Base-by-base conservation (phyloP, 2,888 invertebrate species). In the Rhaphigaster nebulosa region DNA sequence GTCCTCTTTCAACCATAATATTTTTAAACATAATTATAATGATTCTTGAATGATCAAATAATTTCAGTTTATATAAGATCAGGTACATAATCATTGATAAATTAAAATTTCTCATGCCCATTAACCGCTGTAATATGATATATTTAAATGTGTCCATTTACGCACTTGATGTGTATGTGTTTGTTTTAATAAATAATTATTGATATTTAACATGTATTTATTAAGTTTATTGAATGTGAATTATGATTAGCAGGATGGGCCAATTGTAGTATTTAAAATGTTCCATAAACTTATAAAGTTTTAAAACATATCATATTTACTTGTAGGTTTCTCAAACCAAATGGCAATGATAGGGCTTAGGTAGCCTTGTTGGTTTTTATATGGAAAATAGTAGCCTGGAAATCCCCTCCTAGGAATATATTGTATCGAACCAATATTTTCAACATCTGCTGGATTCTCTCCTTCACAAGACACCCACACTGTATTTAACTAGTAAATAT, bases 391-490 rank as follows among this genome's bases (percentile, higher is more conserved):
- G 93, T 97, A 98, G 1, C 97, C 97, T 0, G 98, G 97, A 93
- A 98, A 98, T 90, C 98, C 98, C 93, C 96, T 95, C 93, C 96
- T 95, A 0, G 98, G 98, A 92, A 96, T 95, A 94, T 98, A 98
- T 91, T 95, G 95, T 92, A 99, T 95, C 4, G 96, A 96, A 0
- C 98, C 99, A 92, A 99, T 95, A 94, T 98, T 97, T 94, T 99
- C 99, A 91, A 96, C 95, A 94, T 99, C 99, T 0, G 97, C 97
- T 0, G 98, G 97, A 94, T 97, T 98, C 95, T 98, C 98, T 87
- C 99, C 99, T 93, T 97, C 96, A 94, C 99, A 99, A 13, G 97
- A 97, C 26, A 99, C 96, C 97, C 98, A 98, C 92, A 99, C 96
- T 93, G 97, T 97, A 93, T 97, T 96, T 92, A 97, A 94, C 96